Evolutionary conservation across 2,113 vertebrate genomes (phyloP).

Genomic region (Pomatostomus ruficeps): DNA sequence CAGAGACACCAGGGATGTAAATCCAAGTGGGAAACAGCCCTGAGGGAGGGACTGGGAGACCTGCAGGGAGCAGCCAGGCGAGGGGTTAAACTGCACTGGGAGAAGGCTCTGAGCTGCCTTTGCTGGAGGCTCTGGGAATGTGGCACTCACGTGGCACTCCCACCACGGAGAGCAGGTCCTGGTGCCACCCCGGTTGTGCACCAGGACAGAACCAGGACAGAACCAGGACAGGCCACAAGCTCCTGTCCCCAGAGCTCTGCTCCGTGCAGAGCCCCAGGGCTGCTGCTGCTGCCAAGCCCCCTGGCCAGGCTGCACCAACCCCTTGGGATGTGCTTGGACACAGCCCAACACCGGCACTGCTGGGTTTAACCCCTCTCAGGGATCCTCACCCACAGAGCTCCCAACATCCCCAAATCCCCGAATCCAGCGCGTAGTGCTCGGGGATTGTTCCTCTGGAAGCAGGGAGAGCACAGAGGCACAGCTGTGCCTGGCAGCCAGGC

Average conservation of each 20-base stretch:
- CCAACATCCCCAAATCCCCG: not conserved
- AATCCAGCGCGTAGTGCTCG: accelerated
- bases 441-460: not conserved
- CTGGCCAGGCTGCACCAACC: not conserved
- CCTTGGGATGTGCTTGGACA: accelerated
- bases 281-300: not conserved
- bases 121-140: not conserved
- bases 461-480: not conserved
- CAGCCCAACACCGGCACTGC: not conserved
- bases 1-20: not conserved
- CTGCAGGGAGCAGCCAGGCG: not conserved
- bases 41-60: not conserved
- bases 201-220: not conserved
- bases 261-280: not conserved
- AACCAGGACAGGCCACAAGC: not conserved
- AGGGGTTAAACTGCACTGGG: not conserved
- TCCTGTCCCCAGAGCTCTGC: not conserved
- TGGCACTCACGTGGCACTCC: not conserved
- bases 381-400: not conserved
- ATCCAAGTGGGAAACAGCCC: not conserved
- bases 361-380: not conserved
- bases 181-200: not conserved
- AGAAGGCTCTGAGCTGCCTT: not conserved
- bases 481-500: constrained; percentile 45
- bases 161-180: not conserved